Evolutionary conservation across 2,113 vertebrate genomes (phyloP).

Genomic region (Daphoenositta chrysoptera): DNA sequence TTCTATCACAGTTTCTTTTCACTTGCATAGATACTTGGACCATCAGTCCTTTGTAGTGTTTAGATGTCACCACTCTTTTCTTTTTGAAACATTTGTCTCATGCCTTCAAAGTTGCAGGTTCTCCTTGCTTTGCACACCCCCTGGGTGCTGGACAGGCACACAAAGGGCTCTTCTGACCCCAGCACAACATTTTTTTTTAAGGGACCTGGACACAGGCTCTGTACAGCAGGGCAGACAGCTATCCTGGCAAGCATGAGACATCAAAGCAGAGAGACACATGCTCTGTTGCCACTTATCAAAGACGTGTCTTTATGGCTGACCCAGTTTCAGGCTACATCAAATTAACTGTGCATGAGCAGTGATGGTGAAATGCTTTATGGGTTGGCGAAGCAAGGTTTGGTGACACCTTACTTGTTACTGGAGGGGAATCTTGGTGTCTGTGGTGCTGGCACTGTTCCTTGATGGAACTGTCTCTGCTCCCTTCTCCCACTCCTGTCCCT

Average conservation of each 20-base stretch:
- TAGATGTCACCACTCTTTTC: not conserved
- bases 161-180: fast-evolving
- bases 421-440: not conserved
- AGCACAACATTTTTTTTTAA: not conserved
- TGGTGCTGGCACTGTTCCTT: fast-evolving
- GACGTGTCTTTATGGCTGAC: not conserved
- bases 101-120: not conserved
- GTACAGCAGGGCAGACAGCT: not conserved
- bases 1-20: not conserved
- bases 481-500: not conserved
- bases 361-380: not conserved
- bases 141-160: not conserved
- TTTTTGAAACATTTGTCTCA: not conserved
- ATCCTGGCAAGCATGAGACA: not conserved
- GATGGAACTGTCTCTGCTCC: not conserved
- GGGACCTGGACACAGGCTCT: not conserved
- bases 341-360: not conserved
- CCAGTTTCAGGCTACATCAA: not conserved
- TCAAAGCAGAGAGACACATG: not conserved
- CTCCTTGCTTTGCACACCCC: not conserved
- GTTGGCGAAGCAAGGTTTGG: not conserved
- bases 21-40: not conserved
- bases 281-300: not conserved
- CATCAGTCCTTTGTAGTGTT: not conserved
- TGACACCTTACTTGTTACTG: not conserved